Evolutionary conservation across 2,113 vertebrate genomes (phyloP), one percentile per base, ranked within the genome.

Genomic region (Pluvialis apricaria): DNA sequence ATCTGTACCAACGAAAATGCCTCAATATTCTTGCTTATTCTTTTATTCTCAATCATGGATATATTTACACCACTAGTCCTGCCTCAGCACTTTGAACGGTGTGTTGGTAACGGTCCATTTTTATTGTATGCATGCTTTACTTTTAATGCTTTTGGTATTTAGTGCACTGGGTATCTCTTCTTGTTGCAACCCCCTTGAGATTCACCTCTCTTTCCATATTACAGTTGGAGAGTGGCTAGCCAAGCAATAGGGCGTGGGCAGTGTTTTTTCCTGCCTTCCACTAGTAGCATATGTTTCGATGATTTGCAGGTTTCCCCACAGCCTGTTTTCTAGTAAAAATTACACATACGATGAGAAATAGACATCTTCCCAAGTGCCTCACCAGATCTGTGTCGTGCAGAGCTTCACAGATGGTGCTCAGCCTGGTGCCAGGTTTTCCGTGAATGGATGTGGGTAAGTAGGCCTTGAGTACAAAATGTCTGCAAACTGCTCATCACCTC

Each of bases 371-470:
- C 83, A 72, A 94, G 80, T 51, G 77, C 45, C 42, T 84, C 73
- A 91, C 72, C 78, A 95, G 70, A 70, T 66, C 88, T 80, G 45
- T 91, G 62, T 82, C 4, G 0, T 77, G 78, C 66, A 91, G 84
- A 95, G 38, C 58, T 80, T 91, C 65, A 31, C 95, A 96, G 91
- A 97, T 92, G 92, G 91, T 72, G 38, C 75, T 87, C 62, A 82
- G 66, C 49, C 78, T 73, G 32, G 32, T 95, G 89, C 94, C 94
- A 96, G 78, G 28, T 92, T 95, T 95, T 82, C 70, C 1, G 2
- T 80, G 92, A 91, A 91, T 73, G 75, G 60, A 82, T 69, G 77
- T 0, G 0, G 29, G 44, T 80, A 89, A 95, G 81, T 16, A 82
- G 68, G 58, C 29, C 71, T 70, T 72, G 61, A 89, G 44, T 42